phyloP scores from a whole-genome alignment of 2,113 vertebrate genomes.

The Platichthys stellatus region DNA sequence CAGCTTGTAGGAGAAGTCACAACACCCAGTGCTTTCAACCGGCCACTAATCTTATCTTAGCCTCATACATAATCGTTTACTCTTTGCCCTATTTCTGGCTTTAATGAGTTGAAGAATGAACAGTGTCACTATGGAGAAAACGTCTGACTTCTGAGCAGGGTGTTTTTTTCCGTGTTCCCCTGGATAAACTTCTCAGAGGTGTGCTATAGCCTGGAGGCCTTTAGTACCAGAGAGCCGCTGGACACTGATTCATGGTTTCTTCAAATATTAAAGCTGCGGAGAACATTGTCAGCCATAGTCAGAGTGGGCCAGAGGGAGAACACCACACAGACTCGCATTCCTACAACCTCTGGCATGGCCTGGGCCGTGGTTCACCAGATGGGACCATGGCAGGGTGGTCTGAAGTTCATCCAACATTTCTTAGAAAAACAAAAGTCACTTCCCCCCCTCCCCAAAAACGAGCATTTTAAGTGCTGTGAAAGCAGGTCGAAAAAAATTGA shows the following conservation, averaged over 20 bases:
- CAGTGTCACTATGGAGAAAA: constrained; percentile 41
- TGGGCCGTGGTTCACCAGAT: constrained; percentile 72
- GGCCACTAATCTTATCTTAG: constrained; percentile 62
- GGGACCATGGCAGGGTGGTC: constrained; percentile 75
- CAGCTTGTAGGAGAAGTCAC: constrained; percentile 62
- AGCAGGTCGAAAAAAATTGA: constrained; percentile 49
- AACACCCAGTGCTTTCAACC: constrained; percentile 56
- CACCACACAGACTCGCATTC: constrained; percentile 75
- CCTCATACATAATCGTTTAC: constrained; percentile 46
- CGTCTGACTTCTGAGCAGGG: constrained; percentile 12
- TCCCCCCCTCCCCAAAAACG: constrained; percentile 14
- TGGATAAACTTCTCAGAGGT: constrained; percentile 20
- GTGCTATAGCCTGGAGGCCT: constrained; percentile 51
- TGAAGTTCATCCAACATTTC: constrained; percentile 77
- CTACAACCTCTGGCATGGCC: constrained; percentile 70
- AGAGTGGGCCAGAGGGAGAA: constrained; percentile 65
- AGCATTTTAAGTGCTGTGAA: constrained; percentile 48
- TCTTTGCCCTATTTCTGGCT: constrained; percentile 58
- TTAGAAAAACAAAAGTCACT: constrained; percentile 56
- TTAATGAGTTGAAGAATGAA: constrained; percentile 42
- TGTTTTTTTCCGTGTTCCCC: constrained; percentile 4
- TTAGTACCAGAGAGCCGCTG: constrained; percentile 31
- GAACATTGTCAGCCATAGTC: constrained; percentile 63
- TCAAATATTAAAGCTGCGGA: constrained; percentile 61
- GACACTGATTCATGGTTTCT: constrained; percentile 68